Percentiles rank a stretch among this genome's conserved stretches.
Conservation (phyloP, 2,797 vertebrate species). For the Danio jaintianensis region DNA sequence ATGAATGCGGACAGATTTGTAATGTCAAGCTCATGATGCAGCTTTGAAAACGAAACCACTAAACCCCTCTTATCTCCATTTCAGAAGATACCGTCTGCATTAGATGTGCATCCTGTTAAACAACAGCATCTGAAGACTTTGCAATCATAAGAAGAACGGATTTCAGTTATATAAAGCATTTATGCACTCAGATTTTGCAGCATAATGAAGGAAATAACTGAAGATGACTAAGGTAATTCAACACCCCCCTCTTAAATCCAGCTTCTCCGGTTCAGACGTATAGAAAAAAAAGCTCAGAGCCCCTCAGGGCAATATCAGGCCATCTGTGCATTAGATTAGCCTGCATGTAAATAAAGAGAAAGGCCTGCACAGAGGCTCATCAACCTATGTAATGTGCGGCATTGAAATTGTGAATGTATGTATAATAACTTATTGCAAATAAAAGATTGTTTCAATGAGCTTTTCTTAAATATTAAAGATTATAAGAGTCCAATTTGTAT, state of each 20-base stretch:
- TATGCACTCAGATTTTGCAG: conserved; percentile 11
- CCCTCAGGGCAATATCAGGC: conserved; percentile 51
- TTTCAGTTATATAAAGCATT: neutral
- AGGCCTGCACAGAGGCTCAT: neutral
- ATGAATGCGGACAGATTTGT: conserved; percentile 69
- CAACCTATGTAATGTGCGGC: neutral
- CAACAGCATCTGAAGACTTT: conserved; percentile 13
- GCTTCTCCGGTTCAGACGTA: conserved; percentile 8
- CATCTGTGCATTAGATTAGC: conserved; percentile 60
- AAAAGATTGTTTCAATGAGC: neutral
- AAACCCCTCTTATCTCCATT: conserved; percentile 38
- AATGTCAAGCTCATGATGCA: conserved; percentile 59
- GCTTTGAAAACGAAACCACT: conserved; percentile 38
- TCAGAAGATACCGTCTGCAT: conserved; percentile 25
- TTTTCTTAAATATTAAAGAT: neutral
- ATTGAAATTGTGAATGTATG: neutral
- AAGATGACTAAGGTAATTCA: conserved; percentile 40
- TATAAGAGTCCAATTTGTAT: no score
- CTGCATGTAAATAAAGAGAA: conserved; percentile 56
- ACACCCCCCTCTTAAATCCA: conserved; percentile 7
- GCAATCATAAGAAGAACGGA: neutral
- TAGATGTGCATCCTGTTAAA: conserved; percentile 35
- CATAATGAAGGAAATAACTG: conserved; percentile 28
- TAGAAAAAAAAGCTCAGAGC: conserved; percentile 14
- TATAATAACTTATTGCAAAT: neutral